A percentile compares a stretch with the other conserved stretches of the same genome.
Conservation (phyloP, 1,140 invertebrate species). For the Procambarus virginalis region DNA sequence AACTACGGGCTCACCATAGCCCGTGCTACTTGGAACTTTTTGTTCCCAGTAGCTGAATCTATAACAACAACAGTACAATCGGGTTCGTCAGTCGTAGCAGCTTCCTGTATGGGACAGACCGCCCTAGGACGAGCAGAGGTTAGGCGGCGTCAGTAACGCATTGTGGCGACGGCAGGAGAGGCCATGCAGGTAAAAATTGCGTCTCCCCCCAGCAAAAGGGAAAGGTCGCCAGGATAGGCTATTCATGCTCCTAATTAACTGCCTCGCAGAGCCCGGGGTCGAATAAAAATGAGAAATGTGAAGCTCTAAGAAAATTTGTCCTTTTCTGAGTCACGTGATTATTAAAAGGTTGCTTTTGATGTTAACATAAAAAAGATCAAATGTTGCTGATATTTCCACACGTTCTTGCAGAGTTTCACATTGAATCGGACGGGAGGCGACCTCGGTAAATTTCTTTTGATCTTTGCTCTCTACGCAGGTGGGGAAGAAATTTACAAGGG, state of each 20-base stretch:
- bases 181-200: background rate
- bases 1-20: too few species aligned
- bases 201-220: background rate
- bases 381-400: constrained; percentile 50
- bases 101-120: too few species aligned
- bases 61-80: too few species aligned
- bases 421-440: constrained; percentile 10
- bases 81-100: too few species aligned
- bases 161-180: background rate
- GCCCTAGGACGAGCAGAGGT: background rate
- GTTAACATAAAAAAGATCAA: constrained; percentile 58
- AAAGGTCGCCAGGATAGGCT: constrained; percentile 10
- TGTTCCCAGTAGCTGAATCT: too few species aligned
- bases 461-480: background rate
- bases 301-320: constrained; percentile 57
- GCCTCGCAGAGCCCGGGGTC: constrained; percentile 13
- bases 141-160: background rate
- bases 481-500: background rate
- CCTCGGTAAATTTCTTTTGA: background rate
- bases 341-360: constrained; percentile 64
- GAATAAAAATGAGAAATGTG: constrained; percentile 57
- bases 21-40: too few species aligned
- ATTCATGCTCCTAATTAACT: constrained; percentile 53
- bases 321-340: constrained; percentile 55
- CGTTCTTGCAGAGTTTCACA: constrained; percentile 6